Evolutionary conservation across 2,888 invertebrate genomes (phyloP).

Genomic region (Mythimna pallens): DNA sequence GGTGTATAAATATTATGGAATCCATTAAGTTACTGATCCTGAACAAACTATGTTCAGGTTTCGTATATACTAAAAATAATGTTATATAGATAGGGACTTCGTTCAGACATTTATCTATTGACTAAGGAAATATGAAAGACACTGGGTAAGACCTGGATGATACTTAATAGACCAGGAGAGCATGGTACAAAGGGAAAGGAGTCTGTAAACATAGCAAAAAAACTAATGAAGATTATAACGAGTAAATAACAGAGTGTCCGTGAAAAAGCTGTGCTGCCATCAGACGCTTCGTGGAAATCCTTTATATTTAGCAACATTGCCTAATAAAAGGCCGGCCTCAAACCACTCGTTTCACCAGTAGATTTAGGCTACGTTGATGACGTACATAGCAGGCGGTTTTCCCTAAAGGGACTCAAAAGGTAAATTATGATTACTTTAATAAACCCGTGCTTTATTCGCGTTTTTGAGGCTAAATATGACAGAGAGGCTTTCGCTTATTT

Average conservation of each 20-base stretch:
- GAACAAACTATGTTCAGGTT: too few relatives aligned
- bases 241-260: background rate
- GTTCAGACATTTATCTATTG: too few relatives aligned
- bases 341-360: conserved; percentile 39
- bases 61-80: too few relatives aligned
- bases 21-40: too few relatives aligned
- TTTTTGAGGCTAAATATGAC: conserved; percentile 15
- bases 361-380: conserved; percentile 40
- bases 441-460: conserved; percentile 26
- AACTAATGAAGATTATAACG: background rate
- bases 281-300: background rate
- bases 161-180: background rate
- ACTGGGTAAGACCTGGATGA: too few relatives aligned
- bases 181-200: background rate
- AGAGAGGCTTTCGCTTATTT: background rate
- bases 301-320: conserved; percentile 31
- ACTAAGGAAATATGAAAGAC: too few relatives aligned
- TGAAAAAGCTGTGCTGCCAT: background rate
- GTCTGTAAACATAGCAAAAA: background rate
- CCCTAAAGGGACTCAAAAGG: conserved; percentile 49
- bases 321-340: conserved; percentile 34
- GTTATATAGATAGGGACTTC: too few relatives aligned
- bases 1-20: too few relatives aligned
- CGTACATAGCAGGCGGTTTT: conserved; percentile 27
- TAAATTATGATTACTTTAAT: conserved; percentile 53